Base-by-base conservation (phyloP, 2,113 vertebrate species). In the Myrmecobius fasciatus region DNA sequence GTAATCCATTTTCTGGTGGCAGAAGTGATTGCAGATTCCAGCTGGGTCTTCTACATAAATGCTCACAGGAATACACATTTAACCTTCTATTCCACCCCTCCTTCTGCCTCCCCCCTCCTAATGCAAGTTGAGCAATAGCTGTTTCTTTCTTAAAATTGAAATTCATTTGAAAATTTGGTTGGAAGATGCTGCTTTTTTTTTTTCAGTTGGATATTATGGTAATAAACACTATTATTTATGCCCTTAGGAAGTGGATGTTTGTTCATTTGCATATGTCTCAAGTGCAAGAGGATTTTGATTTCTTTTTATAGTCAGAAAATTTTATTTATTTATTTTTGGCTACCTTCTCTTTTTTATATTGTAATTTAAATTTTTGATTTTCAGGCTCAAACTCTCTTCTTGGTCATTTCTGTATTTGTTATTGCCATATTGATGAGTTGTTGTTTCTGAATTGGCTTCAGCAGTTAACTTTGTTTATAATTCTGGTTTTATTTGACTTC, bases 391-490 rank as follows among this genome's bases (percentile, higher is more conserved):
- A 83, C n/a, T 43, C 17, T 83, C n/a, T 83, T 43, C 67, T 83
- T 22, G n/a, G 46, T 11, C 47, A 0, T 90, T 26, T 52, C 53
- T 1, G 28, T 1, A 0, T 54, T 8, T 22, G 56, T 48, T 91
- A 43, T 96, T 36, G 89, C 89, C 46, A 6, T 89, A 83, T 91
- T 92, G 83, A 52, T 93, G 95, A 25, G 93, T 94, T 89, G 88
- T 43, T 46, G 49, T 67, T 93, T 53, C 92, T 89, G 43, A 83
- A 93, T 89, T 94, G 91, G 92, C 49, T 56, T 92, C 25, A 92
- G 93, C 60, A 89, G 90, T 92, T 92, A 88, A 90, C 92, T 97
- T 91, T 95, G 94, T 93, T 93, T 91, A 93, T 60, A 0, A 47
- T 52, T 52, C 0, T 3, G 1, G 25, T 36, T 94, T 56, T 0